Conservation (phyloP, 2,797 vertebrate genomes). For the Ataeniobius toweri region DNA sequence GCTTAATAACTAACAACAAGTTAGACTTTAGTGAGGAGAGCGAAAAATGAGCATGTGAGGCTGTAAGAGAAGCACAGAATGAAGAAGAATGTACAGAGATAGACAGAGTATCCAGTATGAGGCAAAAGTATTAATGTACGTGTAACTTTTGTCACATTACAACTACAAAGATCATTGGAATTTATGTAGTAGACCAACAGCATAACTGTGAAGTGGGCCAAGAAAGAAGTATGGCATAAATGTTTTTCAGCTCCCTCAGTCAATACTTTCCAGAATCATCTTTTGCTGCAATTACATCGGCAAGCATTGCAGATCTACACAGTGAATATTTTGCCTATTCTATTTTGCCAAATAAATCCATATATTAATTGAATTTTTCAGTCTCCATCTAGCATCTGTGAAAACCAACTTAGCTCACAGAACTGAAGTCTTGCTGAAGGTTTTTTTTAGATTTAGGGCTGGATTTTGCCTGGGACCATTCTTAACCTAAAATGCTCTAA, state of each 20-base stretch:
- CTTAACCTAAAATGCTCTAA: background rate
- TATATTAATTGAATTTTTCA: background rate
- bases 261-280: background rate
- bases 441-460: background rate
- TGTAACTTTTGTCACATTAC: background rate
- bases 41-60: slow-evolving; percentile 31
- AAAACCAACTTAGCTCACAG: background rate
- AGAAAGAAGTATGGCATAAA: background rate
- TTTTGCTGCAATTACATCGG: background rate
- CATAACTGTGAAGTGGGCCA: background rate
- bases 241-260: background rate
- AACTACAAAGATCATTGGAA: background rate
- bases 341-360: background rate
- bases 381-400: background rate
- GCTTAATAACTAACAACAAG: slow-evolving; percentile 47
- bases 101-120: slow-evolving; percentile 28
- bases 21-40: slow-evolving; percentile 37
- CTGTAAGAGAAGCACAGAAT: slow-evolving; percentile 14
- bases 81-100: slow-evolving; percentile 44
- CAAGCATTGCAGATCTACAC: background rate
- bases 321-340: background rate
- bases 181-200: background rate
- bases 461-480: background rate
- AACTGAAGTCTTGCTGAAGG: background rate
- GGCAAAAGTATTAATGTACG: background rate